phyloP scores from a whole-genome alignment of 2,113 vertebrate genomes.

The Heterotilapia buettikoferi region DNA sequence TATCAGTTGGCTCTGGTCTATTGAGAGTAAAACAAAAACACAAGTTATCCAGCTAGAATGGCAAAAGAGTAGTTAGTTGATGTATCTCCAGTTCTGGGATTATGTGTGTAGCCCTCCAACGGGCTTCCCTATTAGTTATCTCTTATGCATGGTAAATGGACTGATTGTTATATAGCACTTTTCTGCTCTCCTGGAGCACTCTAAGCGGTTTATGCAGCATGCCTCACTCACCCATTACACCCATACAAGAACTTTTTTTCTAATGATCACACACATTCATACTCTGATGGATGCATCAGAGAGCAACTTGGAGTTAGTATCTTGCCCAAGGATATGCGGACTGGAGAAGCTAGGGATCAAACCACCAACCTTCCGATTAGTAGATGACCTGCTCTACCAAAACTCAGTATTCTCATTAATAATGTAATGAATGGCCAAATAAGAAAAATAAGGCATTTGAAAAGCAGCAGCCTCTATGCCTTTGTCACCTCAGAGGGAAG shows the following conservation, averaged over 20 bases:
- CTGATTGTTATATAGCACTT: not conserved
- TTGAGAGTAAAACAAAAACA: not conserved
- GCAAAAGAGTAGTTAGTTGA: not conserved
- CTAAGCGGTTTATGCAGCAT: not conserved
- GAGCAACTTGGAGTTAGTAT: not conserved
- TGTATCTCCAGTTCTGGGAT: not conserved
- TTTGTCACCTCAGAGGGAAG: not conserved
- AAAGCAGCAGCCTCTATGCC: not conserved
- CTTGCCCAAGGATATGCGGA: not conserved
- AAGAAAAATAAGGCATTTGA: not conserved
- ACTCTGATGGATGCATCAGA: not conserved
- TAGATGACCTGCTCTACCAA: not conserved
- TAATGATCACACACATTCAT: not conserved
- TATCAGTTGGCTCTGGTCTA: not conserved
- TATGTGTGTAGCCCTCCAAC: not conserved
- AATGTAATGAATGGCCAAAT: not conserved
- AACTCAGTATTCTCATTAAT: not conserved
- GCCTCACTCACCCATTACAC: not conserved
- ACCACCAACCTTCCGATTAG: not conserved
- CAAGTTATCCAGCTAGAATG: not conserved
- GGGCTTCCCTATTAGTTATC: not conserved
- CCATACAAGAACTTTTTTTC: not conserved
- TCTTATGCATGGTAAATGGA: not conserved
- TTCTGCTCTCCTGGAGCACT: not conserved
- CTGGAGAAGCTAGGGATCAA: not conserved